Evolutionary conservation across 2,888 invertebrate species (phyloP).

Genomic region (Synergus umbraculus): DNA sequence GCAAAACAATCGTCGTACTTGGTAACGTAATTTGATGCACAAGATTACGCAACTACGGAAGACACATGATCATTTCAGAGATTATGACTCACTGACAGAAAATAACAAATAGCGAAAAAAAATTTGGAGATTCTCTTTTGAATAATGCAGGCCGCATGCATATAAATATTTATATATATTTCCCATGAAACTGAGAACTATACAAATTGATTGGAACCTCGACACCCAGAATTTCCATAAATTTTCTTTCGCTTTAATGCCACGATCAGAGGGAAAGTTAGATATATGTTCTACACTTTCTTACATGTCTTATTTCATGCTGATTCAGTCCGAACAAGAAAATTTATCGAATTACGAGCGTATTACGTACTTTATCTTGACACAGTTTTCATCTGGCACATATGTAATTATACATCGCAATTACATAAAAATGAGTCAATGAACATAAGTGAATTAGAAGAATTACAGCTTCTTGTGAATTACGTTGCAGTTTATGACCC

Average conservation of each 20-base stretch:
- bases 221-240: constrained; percentile 4
- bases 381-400: constrained; percentile 47
- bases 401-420: constrained; percentile 42
- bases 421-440: neutral
- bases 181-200: neutral
- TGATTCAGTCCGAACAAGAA: constrained; percentile 5
- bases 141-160: neutral
- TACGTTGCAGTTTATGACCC: neutral
- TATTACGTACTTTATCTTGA: constrained; percentile 37
- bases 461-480: constrained; percentile 15
- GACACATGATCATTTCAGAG: constrained; percentile 27
- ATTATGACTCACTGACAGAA: constrained; percentile 9
- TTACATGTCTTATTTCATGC: neutral
- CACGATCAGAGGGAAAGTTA: constrained; percentile 19
- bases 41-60: constrained; percentile 37
- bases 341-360: constrained; percentile 25
- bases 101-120: neutral
- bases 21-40: constrained; percentile 39
- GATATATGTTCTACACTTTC: constrained; percentile 32
- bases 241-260: constrained; percentile 35
- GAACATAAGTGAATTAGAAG: constrained; percentile 17
- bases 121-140: neutral
- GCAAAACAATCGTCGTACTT: constrained; percentile 31
- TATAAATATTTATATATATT: too few species aligned
- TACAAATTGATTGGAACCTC: neutral